Evolutionary conservation across 1,140 invertebrate species (phyloP), one percentile per base, ranked within the genome.

Genomic region (Meloidogyne exigua): DNA sequence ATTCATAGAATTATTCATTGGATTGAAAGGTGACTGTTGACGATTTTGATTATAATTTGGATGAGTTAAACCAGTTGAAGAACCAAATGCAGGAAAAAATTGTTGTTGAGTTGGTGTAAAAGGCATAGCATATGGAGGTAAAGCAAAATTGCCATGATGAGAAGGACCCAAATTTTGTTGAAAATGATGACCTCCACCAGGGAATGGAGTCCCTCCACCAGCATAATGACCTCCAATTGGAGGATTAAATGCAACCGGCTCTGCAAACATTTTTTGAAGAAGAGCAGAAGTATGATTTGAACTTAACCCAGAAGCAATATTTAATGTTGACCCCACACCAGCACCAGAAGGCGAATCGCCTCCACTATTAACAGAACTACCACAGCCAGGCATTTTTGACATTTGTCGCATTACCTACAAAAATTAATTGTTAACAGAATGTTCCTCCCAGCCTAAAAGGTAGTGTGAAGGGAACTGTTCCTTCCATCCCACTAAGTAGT

Each of bases 371-470:
- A 62, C 25, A 71, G 28, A 36, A 49, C 36, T 49, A 62, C 72
- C 72, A 57, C 26, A 44, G 1, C 44, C 72, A 15, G 72, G 72
- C 72, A 73, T 65, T 73, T 73, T 73, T 28, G 72, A 73, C 72
- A 73, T 73, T 65, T 73, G 72, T 18, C 72, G 72, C 72, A 73
- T 73, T 65, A 73, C 72, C 72, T 73, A 57, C 7, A 57, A n/a
- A n/a, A n/a, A 7, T 57, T 7, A n/a, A n/a, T 57, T 32, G 28
- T 32, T 32, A 32, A 32, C 2, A 7, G 28, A 32, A 32, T 32
- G 28, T 32, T 32, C 28, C 28, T 32, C 28, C 28, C 28, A 32
- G 28, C 28, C 28, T 32, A 32, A 2, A 32, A 7, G 7, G 28
- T 32, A 32, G 28, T 32, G 28, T 32, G 28, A 32, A 32, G 7